phyloP scores from a whole-genome alignment of 37 sponge, comb jelly and placozoan genomes.

The Crambe crambe region DNA sequence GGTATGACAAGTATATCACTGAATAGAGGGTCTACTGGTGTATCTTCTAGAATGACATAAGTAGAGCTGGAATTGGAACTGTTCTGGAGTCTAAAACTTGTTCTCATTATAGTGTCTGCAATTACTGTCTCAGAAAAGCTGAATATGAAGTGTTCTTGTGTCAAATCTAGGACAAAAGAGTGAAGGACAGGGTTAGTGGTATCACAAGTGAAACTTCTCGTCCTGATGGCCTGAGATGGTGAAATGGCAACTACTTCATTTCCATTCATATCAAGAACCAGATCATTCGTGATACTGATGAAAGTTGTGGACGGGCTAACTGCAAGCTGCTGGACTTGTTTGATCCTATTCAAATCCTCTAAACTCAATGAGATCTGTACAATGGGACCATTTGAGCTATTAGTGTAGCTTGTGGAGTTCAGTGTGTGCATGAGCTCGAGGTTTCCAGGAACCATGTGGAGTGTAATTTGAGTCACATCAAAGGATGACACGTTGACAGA shows the following conservation, averaged over 20 bases:
- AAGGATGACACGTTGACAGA: conserved; percentile 73
- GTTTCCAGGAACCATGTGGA: conserved; percentile 31
- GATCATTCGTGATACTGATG: conserved; percentile 52
- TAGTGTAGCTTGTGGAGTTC: conserved; percentile 36
- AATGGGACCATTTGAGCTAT: conserved; percentile 68
- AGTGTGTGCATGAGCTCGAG: conserved; percentile 26
- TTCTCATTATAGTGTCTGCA: conserved; percentile 31
- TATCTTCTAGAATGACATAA: conserved; percentile 11
- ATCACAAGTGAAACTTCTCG: conserved; percentile 38
- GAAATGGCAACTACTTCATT: conserved; percentile 53
- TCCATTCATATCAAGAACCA: conserved; percentile 79
- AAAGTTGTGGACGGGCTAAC: conserved; percentile 35
- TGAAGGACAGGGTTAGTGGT: conserved; percentile 60
- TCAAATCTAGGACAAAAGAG: conserved; percentile 74
- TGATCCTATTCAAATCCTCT: conserved; percentile 72
- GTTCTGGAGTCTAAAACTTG: conserved; percentile 58
- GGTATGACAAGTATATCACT: conserved; percentile 31
- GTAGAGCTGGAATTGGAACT: conserved; percentile 15
- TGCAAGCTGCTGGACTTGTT: conserved; percentile 58
- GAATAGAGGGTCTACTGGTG: background rate
- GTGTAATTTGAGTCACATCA: conserved; percentile 65
- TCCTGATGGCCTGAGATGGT: background rate
- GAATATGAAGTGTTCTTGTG: conserved; percentile 60
- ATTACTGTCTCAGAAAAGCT: conserved; percentile 84
- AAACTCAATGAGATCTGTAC: conserved; percentile 37